Percentiles rank a stretch among this genome's conserved stretches.
These are phyloP conservation scores for Orbicella faveolata DNA, from an alignment of 64 coral and sea anemone species.

Conservation along the genomic window DNA sequence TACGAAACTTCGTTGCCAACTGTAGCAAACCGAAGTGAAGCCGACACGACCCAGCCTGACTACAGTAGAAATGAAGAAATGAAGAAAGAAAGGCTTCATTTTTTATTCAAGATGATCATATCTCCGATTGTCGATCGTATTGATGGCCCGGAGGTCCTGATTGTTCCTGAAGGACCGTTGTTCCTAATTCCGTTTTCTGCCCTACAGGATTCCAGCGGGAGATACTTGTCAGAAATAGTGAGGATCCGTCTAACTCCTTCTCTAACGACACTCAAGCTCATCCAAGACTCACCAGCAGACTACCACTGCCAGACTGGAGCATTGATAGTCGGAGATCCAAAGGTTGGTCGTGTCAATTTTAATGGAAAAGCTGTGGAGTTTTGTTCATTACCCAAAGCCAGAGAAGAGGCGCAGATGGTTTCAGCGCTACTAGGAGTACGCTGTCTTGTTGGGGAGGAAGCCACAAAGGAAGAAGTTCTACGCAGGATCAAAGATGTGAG, in stretches of 20 bases:
- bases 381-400: slow-evolving; percentile 2
- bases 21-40: background rate
- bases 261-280: slow-evolving; percentile 29
- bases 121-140: slow-evolving; percentile 1
- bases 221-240: slow-evolving; percentile 12
- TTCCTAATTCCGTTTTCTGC: slow-evolving; percentile 42
- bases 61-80: background rate
- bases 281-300: slow-evolving; percentile 12
- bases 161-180: slow-evolving; percentile 34
- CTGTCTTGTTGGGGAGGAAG: background rate
- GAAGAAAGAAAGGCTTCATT: background rate
- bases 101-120: slow-evolving; percentile 5
- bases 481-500: slow-evolving; percentile 27
- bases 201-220: slow-evolving; percentile 25
- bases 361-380: slow-evolving; percentile 4
- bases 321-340: slow-evolving; percentile 42
- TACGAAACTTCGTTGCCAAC: background rate
- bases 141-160: slow-evolving; percentile 16
- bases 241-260: slow-evolving; percentile 39
- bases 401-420: slow-evolving; percentile 10
- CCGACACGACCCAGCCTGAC: background rate
- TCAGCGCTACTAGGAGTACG: background rate
- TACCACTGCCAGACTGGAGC: slow-evolving; percentile 23
- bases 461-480: slow-evolving; percentile 25
- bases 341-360: slow-evolving; percentile 31